These are phyloP conservation scores for Platalea minor DNA, from an alignment of 2,797 vertebrate species.

Conservation along the genomic window DNA sequence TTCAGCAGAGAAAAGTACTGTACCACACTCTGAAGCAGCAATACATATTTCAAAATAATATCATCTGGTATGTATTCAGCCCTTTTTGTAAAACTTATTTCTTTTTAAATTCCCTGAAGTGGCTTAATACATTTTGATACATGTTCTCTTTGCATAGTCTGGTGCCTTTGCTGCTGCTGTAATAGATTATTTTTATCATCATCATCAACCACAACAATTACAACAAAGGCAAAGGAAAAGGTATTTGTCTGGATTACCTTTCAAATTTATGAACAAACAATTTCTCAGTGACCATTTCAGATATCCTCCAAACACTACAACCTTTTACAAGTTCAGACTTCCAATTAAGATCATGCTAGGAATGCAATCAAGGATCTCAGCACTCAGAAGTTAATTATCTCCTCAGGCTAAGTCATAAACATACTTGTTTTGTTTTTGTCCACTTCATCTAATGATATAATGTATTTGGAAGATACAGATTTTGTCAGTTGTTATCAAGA, in stretches of 20 bases:
- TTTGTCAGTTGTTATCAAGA: slow-evolving; percentile 64
- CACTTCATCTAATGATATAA: slow-evolving; percentile 73
- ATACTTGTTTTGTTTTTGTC: slow-evolving; percentile 75
- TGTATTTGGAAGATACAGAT: slow-evolving; percentile 44
- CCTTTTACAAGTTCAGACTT: slow-evolving; percentile 72
- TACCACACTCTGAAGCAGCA: neutral
- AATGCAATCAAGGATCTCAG: slow-evolving; percentile 81
- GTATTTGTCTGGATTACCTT: slow-evolving; percentile 67
- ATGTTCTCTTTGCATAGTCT: slow-evolving; percentile 52
- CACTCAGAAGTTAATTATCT: slow-evolving; percentile 81
- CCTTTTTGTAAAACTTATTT: slow-evolving; percentile 28
- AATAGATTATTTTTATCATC: slow-evolving; percentile 70
- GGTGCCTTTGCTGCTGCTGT: slow-evolving; percentile 19
- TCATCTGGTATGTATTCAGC: neutral
- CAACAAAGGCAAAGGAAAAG: slow-evolving; percentile 48
- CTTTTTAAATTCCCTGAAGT: slow-evolving; percentile 51
- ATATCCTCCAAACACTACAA: slow-evolving; percentile 53
- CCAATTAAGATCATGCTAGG: slow-evolving; percentile 79
- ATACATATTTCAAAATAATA: neutral
- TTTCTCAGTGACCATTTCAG: slow-evolving; percentile 64
- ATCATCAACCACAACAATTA: slow-evolving; percentile 51
- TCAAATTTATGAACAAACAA: slow-evolving; percentile 71
- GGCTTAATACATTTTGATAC: slow-evolving; percentile 48
- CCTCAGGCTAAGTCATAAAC: slow-evolving; percentile 76
- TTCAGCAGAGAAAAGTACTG: neutral